Base-by-base conservation (phyloP, 2,113 vertebrate species). In the Sakesphorus luctuosus region DNA sequence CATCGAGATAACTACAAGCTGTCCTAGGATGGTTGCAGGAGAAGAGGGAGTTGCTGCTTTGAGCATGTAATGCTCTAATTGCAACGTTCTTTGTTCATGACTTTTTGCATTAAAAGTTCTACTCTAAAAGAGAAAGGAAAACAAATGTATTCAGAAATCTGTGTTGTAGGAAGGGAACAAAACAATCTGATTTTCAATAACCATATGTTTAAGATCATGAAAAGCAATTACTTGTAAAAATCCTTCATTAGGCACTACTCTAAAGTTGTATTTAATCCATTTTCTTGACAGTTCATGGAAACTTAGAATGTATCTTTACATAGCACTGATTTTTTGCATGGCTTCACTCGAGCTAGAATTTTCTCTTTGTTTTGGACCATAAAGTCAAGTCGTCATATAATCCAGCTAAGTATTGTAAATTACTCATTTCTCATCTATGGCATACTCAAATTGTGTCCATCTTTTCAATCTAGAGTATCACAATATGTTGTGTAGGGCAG, bases 1-100 rank as follows among this genome's bases (percentile, higher is more conserved):
- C 84, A 36, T 53, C 3, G 4, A 91, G 93, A 89, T 75, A 92
- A 66, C 63, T 83, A 62, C 71, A 87, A 85, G 81, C 87, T 96
- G 93, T 81, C 81, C 77, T 89, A 44, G 38, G 90, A 61, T 93
- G 52, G 67, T 72, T 11, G 4, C 36, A 79, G 58, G 43, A 94
- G 52, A 31, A 35, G 17, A 65, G 69, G 26, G 73, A 84, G 61
- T 87, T 84, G 65, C 65, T 89, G 11, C 33, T 67, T 77, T 56
- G 18, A 90, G 44, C 7, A 8, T 74, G 47, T 43, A 84, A 43
- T 11, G 20, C 11, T 68, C 61, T 69, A 68, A 55, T 52, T 36
- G 23, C 5, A 4, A 55, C 69, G 68, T 89, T 59, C 16, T 59
- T 79, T 84, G 78, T 84, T 84, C 40, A 46, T 87, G 0, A 47